A percentile compares a stretch with the other conserved stretches of the same genome.
Conservation (phyloP, 2,113 vertebrate genomes). For the Lasiurus borealis region DNA sequence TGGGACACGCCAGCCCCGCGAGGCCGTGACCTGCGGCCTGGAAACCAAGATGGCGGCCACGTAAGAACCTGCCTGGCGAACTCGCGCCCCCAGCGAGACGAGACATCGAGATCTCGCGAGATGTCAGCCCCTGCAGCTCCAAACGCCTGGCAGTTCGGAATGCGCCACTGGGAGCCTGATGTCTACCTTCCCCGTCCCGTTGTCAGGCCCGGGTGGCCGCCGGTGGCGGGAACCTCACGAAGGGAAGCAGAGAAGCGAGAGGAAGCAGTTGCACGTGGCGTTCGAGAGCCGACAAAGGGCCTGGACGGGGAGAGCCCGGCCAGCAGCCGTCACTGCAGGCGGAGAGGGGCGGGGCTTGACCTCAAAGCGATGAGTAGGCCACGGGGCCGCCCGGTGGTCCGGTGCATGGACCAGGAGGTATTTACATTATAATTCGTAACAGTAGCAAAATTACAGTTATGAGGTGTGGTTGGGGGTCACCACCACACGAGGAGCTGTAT, state of each 20-base stretch:
- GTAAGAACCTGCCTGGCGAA: neutral
- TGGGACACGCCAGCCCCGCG: neutral
- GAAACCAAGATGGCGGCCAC: neutral
- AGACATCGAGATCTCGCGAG: too few species aligned
- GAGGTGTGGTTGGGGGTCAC: too few species aligned
- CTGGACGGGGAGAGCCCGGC: neutral
- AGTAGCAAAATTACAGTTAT: too few species aligned
- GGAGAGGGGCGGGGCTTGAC: neutral
- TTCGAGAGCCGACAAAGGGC: neutral
- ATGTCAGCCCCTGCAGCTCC: neutral
- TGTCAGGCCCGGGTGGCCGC: neutral
- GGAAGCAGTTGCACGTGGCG: neutral
- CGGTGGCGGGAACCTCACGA: too few species aligned
- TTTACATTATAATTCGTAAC: too few species aligned
- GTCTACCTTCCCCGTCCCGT: neutral
- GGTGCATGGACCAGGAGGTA: neutral
- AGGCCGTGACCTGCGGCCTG: rapidly evolving
- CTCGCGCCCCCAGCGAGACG: too few species aligned
- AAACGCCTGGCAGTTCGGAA: too few species aligned
- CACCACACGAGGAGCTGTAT: too few species aligned
- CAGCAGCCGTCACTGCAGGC: neutral
- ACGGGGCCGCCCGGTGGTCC: neutral
- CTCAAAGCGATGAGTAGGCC: neutral
- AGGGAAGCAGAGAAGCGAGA: neutral
- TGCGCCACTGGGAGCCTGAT: too few species aligned